A percentile compares a stretch with the other conserved stretches of the same genome.
Conservation (phyloP, 2,888 invertebrate genomes). For the Malthinus seriepunctatus region DNA sequence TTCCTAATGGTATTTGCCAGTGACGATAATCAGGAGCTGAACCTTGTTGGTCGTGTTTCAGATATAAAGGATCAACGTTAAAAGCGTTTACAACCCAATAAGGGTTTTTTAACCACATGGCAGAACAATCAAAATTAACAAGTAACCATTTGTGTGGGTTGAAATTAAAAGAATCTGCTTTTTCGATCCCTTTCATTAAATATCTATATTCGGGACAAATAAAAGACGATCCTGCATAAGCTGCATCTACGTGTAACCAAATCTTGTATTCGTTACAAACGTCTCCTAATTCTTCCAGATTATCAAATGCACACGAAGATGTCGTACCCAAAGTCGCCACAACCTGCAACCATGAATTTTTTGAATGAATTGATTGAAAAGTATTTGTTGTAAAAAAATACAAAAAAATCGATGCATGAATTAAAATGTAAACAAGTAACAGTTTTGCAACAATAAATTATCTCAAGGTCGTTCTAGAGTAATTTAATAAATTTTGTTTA, state of each 20-base stretch:
- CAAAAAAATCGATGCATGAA: no score
- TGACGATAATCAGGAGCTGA: conserved; percentile 93
- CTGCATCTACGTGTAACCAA: conserved; percentile 97
- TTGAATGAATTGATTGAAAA: not conserved
- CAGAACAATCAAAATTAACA: conserved; percentile 98
- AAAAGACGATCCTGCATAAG: conserved; percentile 95
- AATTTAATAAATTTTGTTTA: not conserved
- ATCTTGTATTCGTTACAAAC: conserved; percentile 74
- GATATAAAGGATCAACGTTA: conserved; percentile 95
- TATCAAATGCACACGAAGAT: conserved; percentile 93
- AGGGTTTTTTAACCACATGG: conserved; percentile 94
- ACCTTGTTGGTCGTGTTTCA: conserved; percentile 92
- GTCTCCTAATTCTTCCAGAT: conserved; percentile 85
- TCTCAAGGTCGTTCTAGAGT: not conserved
- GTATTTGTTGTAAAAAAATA: not conserved
- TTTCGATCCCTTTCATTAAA: conserved; percentile 85
- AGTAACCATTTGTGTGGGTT: conserved; percentile 99
- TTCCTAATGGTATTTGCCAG: conserved; percentile 95
- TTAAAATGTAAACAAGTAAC: no score
- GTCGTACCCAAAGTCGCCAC: conserved; percentile 94
- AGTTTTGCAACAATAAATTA: not conserved
- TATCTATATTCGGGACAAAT: conserved; percentile 96
- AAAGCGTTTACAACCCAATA: conserved; percentile 92
- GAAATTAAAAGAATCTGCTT: conserved; percentile 95
- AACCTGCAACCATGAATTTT: conserved; percentile 20